Base-by-base conservation (phyloP, 2,888 invertebrate species). In the Ophion costatus region DNA sequence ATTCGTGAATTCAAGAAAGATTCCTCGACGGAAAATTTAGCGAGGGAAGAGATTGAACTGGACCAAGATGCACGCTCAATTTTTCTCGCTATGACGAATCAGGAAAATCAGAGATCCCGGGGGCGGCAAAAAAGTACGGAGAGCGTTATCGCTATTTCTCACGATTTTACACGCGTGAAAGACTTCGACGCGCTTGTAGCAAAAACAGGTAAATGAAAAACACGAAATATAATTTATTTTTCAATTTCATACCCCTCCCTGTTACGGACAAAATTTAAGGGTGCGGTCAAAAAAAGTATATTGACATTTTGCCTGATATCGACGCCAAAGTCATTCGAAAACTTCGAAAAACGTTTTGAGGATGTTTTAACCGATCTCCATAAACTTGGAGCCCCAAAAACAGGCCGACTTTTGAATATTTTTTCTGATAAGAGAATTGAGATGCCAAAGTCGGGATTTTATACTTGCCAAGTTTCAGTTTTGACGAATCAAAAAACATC, bases 151-250 rank as follows among this genome's bases (percentile, higher is more conserved):
- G 75, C 11, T 0, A 70, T 83, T 10, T 10, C 57, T 2, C 82
- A 51, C 4, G 86, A 89, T 83, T 91, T 88, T 59, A 87, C 88
- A n/a, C 88, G 87, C 0, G 83, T 89, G 0, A 86, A 91, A 33
- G 89, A 91, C 81, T 92, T 93, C 61, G 90, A 90, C 56, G 84
- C 85, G 2, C 85, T 93, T 42, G 87, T 93, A 42, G 90, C 90
- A 4, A 90, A 88, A 88, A 92, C 93, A 82, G 93, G 93, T 92
- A 88, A 73, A 75, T 51, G n/a, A 61, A 24, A 20, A 33, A 45
- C 14, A n/a, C 7, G 11, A 51, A 14, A 45, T 63, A 5, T 24
- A 33, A 5, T 24, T 61, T 73, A 29, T 51, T 20, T 3, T 20
- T 20, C n/a, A 57, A 61, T 45, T 64, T 17, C 7, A 38, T 7